phyloP scores from a whole-genome alignment of 2,113 vertebrate species.

The Petroica traversi region DNA sequence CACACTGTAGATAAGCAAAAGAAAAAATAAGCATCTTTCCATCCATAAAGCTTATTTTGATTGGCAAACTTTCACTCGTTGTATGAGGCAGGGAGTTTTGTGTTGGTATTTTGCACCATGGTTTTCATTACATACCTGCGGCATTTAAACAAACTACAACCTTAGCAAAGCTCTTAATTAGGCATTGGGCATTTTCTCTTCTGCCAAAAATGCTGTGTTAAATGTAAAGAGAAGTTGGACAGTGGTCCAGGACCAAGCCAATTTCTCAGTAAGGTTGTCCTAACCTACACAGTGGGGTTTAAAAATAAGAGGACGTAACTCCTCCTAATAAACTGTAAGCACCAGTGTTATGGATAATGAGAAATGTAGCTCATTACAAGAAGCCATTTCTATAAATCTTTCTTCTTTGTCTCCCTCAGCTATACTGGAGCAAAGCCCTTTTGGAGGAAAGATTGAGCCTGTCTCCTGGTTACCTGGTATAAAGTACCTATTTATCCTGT shows the following conservation, averaged over 20 bases:
- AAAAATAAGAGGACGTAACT: neutral
- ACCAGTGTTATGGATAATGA: fast-evolving
- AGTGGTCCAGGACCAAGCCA: neutral
- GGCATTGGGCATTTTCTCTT: neutral
- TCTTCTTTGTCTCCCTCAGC: neutral
- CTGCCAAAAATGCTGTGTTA: neutral
- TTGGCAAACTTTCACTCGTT: neutral
- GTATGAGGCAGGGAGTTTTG: neutral
- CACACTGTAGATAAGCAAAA: neutral
- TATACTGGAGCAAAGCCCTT: neutral
- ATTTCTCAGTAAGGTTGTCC: neutral
- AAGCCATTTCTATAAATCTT: neutral
- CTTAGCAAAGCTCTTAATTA: neutral
- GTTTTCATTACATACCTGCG: neutral
- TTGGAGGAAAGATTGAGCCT: neutral
- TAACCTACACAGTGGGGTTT: neutral
- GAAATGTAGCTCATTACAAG: neutral
- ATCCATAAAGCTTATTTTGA: neutral
- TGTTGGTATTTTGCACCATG: neutral
- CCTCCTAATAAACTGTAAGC: neutral
- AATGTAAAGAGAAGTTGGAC: neutral
- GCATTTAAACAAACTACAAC: neutral
- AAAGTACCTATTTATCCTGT: neutral
- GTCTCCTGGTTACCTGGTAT: neutral
- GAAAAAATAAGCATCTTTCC: neutral